A percentile compares a stretch with the other conserved stretches of the same genome.
phyloP scores from a whole-genome alignment of 2,888 invertebrate species.

The Tetramorium bicarinatum region DNA sequence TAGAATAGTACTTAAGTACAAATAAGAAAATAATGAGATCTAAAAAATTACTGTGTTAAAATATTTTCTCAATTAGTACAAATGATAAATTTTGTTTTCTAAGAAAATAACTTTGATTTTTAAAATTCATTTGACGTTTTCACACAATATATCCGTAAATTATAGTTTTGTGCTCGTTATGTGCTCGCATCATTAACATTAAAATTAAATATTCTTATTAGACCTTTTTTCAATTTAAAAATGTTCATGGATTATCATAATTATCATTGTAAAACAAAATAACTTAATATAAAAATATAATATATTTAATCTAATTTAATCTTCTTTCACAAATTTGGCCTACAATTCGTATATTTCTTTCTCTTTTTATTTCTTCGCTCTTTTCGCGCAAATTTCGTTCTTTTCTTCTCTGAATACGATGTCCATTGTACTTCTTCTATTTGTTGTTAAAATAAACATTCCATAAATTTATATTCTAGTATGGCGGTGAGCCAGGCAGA shows the following conservation, averaged over 20 bases:
- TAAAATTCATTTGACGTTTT: constrained; percentile 38
- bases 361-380: background rate
- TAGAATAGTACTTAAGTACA: background rate
- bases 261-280: background rate
- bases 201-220: constrained; percentile 22
- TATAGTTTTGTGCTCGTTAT: constrained; percentile 12
- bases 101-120: constrained; percentile 25
- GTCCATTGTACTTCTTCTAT: constrained; percentile 42
- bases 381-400: background rate
- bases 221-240: constrained; percentile 16
- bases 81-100: constrained; percentile 24
- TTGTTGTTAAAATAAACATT: constrained; percentile 49
- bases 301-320: background rate
- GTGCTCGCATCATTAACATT: background rate
- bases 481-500: constrained; percentile 88
- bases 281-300: background rate
- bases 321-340: background rate
- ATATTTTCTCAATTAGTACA: constrained; percentile 62
- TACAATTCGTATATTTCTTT: background rate
- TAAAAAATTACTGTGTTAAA: constrained; percentile 14
- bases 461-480: constrained; percentile 74
- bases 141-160: background rate
- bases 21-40: constrained; percentile 13
- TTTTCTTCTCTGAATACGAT: background rate
- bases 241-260: background rate